Conservation (phyloP, 2,797 vertebrate genomes). For the Vultur gryphus region DNA sequence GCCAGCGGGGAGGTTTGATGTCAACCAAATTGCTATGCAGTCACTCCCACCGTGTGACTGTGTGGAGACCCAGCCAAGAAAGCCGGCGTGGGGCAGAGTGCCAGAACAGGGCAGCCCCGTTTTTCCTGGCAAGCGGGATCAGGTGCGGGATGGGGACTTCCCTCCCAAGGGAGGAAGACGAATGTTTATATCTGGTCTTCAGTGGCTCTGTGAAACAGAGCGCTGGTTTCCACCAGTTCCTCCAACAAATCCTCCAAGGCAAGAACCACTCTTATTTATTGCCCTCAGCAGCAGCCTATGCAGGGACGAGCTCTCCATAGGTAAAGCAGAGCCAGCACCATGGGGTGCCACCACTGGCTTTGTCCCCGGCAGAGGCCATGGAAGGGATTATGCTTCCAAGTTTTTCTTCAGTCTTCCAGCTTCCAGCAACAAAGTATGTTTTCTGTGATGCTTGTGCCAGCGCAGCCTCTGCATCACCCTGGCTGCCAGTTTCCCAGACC, state of each 20-base stretch:
- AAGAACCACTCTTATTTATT: background rate
- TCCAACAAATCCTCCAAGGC: background rate
- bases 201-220: background rate
- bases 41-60: fast-evolving
- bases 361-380: background rate
- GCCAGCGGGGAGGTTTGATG: background rate
- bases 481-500: background rate
- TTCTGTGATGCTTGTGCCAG: background rate
- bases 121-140: background rate
- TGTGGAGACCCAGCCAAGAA: background rate
- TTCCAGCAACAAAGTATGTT: background rate
- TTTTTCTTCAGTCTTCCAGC: background rate
- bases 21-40: background rate
- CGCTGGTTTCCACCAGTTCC: background rate
- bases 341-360: background rate
- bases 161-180: background rate
- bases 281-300: background rate
- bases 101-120: fast-evolving
- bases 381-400: fast-evolving
- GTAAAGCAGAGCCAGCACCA: background rate
- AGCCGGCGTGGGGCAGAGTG: fast-evolving
- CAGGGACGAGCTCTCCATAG: background rate
- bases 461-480: fast-evolving
- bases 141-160: background rate
- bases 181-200: background rate